These are phyloP conservation scores for Macrobrachium nipponense DNA, from an alignment of 1,140 invertebrate species.

Conservation along the genomic window DNA sequence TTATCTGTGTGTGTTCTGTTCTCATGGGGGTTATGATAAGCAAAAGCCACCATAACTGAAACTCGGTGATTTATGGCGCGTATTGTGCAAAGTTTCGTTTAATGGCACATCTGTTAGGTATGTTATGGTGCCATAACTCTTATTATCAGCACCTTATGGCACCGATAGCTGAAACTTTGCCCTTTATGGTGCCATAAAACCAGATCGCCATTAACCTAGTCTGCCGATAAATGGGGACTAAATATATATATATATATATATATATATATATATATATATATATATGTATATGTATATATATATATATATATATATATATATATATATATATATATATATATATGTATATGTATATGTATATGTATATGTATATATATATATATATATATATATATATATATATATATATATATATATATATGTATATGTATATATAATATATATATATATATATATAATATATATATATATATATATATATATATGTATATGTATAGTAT, in stretches of 20 bases:
- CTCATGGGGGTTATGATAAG: too few relatives aligned
- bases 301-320: slow-evolving; percentile 41
- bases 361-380: not conserved
- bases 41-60: too few relatives aligned
- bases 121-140: too few relatives aligned
- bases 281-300: slow-evolving; percentile 41
- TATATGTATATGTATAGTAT: slow-evolving; percentile 25
- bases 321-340: not conserved
- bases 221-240: too few relatives aligned
- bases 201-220: too few relatives aligned
- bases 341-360: not conserved
- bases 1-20: too few relatives aligned
- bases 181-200: too few relatives aligned
- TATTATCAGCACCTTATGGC: too few relatives aligned
- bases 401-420: not conserved
- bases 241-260: slow-evolving; percentile 33
- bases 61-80: too few relatives aligned
- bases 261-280: slow-evolving; percentile 39
- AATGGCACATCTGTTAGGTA: too few relatives aligned
- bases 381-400: slow-evolving; percentile 3
- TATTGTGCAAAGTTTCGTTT: too few relatives aligned
- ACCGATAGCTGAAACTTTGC: too few relatives aligned
- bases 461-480: not conserved
- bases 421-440: not conserved
- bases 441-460: not conserved